Conservation (phyloP, 1,140 invertebrate species). For the Amphibalanus amphitrite region DNA sequence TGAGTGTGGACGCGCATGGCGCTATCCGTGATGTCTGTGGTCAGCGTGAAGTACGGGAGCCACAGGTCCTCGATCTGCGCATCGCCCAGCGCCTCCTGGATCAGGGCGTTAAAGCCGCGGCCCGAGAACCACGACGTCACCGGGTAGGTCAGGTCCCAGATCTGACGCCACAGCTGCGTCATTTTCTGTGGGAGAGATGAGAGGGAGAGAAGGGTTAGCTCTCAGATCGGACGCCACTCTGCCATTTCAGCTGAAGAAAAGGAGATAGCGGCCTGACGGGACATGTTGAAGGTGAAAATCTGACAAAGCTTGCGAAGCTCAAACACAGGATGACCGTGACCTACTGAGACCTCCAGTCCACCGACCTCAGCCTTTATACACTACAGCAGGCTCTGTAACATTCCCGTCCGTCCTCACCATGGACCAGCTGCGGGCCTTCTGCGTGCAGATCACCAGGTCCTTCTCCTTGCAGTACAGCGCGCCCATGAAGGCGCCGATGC, state of each 20-base stretch:
- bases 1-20: conserved; percentile 87
- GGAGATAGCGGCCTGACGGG: no score
- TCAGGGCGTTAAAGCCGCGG: conserved; percentile 73
- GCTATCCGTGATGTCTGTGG: conserved; percentile 92
- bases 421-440: conserved; percentile 91
- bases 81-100: conserved; percentile 77
- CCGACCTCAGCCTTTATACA: no score
- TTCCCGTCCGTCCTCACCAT: no score
- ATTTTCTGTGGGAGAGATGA: conserved; percentile 54
- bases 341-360: no score
- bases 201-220: no score
- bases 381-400: no score
- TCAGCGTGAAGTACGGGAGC: conserved; percentile 96
- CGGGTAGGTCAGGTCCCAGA: conserved; percentile 87
- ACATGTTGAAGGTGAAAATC: no score
- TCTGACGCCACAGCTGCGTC: conserved; percentile 86
- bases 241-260: no score
- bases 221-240: no score
- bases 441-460: conserved; percentile 74
- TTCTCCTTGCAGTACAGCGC: conserved; percentile 89
- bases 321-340: no score
- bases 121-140: conserved; percentile 95
- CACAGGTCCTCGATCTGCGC: conserved; percentile 87
- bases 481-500: conserved; percentile 93
- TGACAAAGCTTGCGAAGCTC: no score